Conservation (phyloP, 2,113 vertebrate genomes). For the Illadopsis cleaveri region DNA sequence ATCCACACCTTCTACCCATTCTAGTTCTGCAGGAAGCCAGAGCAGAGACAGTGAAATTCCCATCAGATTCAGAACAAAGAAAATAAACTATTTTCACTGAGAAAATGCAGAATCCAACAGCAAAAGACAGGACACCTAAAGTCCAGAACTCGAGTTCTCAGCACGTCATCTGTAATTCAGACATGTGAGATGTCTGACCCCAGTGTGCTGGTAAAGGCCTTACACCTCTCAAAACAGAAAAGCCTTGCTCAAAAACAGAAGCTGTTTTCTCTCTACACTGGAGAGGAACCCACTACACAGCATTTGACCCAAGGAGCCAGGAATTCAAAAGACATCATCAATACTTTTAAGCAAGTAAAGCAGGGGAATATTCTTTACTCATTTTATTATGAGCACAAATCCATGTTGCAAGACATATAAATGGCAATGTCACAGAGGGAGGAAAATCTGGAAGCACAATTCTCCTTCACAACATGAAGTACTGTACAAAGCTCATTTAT, state of each 20-base stretch:
- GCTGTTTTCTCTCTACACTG: background rate
- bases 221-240: background rate
- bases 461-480: background rate
- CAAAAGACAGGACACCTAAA: background rate
- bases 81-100: background rate
- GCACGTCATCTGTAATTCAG: background rate
- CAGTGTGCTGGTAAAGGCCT: background rate
- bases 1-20: background rate
- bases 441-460: background rate
- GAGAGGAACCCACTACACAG: background rate
- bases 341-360: background rate
- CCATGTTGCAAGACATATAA: background rate
- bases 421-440: background rate
- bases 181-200: background rate
- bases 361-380: background rate
- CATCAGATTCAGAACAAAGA: background rate
- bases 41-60: background rate
- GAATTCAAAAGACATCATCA: background rate
- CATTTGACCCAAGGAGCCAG: background rate
- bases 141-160: background rate
- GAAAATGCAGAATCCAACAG: background rate
- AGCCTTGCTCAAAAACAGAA: background rate
- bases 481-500: background rate
- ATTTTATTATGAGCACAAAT: background rate
- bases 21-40: background rate